phyloP scores from a whole-genome alignment of 2,888 invertebrate genomes.

The Pedicia rivosa region DNA sequence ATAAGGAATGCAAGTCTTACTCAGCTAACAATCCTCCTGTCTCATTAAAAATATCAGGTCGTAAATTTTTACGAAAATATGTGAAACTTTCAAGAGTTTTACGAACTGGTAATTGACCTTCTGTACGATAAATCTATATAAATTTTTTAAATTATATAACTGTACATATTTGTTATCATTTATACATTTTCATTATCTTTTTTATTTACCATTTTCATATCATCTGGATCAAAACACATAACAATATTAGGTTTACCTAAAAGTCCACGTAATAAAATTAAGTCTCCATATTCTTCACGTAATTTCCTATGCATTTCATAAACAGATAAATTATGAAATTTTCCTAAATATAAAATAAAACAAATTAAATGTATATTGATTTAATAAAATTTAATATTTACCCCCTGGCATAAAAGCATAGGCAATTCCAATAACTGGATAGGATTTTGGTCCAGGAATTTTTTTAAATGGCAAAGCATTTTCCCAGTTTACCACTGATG shows the following conservation, averaged over 20 bases:
- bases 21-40: constrained; percentile 17
- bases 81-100: constrained; percentile 5
- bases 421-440: constrained; percentile 6
- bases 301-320: neutral
- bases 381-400: neutral
- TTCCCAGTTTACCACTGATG: constrained; percentile 12
- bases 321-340: neutral
- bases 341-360: too few species aligned
- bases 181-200: too few species aligned
- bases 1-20: constrained; percentile 11
- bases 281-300: constrained; percentile 6
- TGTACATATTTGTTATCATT: neutral
- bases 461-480: constrained; percentile 4
- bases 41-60: constrained; percentile 14
- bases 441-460: constrained; percentile 4
- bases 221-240: constrained; percentile 6
- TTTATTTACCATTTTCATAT: constrained; percentile 10
- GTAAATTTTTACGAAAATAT: constrained; percentile 5
- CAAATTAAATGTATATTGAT: too few species aligned
- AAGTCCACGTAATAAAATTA: constrained; percentile 7
- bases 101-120: constrained; percentile 9
- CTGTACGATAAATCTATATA: constrained; percentile 13
- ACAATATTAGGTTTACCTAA: constrained; percentile 7
- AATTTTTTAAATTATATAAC: neutral
- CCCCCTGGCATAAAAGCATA: constrained; percentile 8